Base-by-base conservation (phyloP, 2,888 invertebrate species). In the Neocrepidodera transversa region DNA sequence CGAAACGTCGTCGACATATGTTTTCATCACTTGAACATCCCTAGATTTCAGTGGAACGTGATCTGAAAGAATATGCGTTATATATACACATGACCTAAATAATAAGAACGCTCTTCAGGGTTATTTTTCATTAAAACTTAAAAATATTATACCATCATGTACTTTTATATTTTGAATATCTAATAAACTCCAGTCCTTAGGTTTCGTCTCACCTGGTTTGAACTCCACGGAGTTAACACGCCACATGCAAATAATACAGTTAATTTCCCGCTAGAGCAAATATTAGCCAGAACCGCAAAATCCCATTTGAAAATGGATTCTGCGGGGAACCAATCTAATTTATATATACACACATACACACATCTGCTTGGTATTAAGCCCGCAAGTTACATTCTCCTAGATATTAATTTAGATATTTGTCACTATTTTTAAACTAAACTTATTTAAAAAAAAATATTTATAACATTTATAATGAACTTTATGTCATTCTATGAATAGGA, bases 241-340 rank as follows among this genome's bases (percentile, higher is more conserved):
- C 52, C 16, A 18, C 17, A 17, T 52, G 30, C 52, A 49, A 56
- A 49, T 62, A 62, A 58, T 59, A 18, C 35, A 53, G 57, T 47
- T 53, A 53, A 53, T 63, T 54, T 49, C 26, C 30, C 55, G 36
- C 47, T 52, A 38, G 23, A 45, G 36, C 62, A 59, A 63, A 63
- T 60, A 63, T 60, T 57, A 63, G 57, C 56, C 13, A 23, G 26
- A 51, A 64, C 61, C 61, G 58, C 60, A 55, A 47, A 60, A 67
- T 59, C 66, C 66, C 64, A 67, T 68, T 68, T 60, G 63, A 64
- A 55, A 62, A 54, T 62, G 63, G 63, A 65, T 65, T 68, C 62
- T 65, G 68, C 61, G 66, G 66, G 62, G 56, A 58, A 63, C 67
- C 68, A 60, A 66, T 69, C 66, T 67, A 65, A 67, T 68, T 67